Base-by-base conservation (phyloP, 2,113 vertebrate genomes). In the Menura novaehollandiae region DNA sequence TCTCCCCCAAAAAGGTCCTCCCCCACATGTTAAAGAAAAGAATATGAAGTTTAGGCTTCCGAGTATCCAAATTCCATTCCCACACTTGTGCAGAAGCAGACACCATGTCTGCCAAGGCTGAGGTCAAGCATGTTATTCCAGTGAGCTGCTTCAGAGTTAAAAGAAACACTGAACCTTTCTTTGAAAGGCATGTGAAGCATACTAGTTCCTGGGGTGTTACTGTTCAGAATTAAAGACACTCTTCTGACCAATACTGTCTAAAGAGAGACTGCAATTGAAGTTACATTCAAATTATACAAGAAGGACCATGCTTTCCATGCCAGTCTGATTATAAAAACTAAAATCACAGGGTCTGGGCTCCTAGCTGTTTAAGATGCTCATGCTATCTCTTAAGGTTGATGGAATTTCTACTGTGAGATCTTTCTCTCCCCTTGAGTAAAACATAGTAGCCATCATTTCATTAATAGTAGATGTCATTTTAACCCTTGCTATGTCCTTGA, bases 21-120 rank as follows among this genome's bases (percentile, higher is more conserved):
- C 74, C 63, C 41, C 3, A 2, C 78, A 84, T 87, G 64, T 68
- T 81, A 88, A 95, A 77, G 83, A 77, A 91, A 84, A 96, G 76
- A 79, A 37, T 46, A 80, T 17, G 23, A 88, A 91, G 24, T 13
- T 74, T 33, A 77, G 60, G 60, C 44, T 86, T 59, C 52, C 16
- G 72, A 64, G 49, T 63, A 86, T 90, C 74, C 76, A 71, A 89
- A 96, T 96, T 96, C 93, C 93, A 86, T 96, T 96, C 95, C 95
- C 90, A 95, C 89, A 92, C 83, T 93, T 22, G 72, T 46, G 68
- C 39, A 72, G 85, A 86, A 63, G 73, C 93, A 95, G 73, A 90
- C 86, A 86, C 59, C 83, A 62, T 39, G 76, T 67, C 93, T 96
- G 95, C 92, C 95, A 96, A 93, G 80, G 62, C 83, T 74, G 88